Conservation (phyloP, 1,140 invertebrate species). For the Trinorchestia longiramus region DNA sequence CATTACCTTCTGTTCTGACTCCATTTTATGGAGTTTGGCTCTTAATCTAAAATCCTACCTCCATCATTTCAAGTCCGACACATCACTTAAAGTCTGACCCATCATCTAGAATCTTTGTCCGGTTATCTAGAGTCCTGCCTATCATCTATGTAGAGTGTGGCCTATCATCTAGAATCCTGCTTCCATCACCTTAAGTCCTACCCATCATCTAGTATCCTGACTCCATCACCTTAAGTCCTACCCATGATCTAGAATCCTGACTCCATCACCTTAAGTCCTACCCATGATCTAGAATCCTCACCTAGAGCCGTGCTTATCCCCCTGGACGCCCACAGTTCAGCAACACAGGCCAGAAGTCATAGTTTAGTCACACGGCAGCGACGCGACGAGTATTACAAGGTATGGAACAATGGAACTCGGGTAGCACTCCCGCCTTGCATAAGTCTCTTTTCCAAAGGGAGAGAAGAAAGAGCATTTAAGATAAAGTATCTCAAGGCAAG, state of each 20-base stretch:
- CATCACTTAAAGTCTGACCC: too few species aligned
- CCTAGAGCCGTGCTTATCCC: too few species aligned
- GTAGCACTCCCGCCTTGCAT: background rate
- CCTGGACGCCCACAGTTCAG: background rate
- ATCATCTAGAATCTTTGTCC: too few species aligned
- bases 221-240: too few species aligned
- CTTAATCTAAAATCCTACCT: too few species aligned
- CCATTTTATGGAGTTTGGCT: too few species aligned
- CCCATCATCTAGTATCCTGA: too few species aligned
- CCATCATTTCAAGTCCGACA: too few species aligned
- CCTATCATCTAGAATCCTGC: background rate
- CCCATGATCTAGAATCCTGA: background rate
- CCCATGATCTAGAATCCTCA: background rate
- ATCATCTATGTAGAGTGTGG: background rate
- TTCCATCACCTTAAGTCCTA: background rate
- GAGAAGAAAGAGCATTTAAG: background rate
- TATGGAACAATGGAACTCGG: background rate
- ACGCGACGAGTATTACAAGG: background rate
- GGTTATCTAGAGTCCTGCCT: too few species aligned
- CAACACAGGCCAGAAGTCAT: background rate
- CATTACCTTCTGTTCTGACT: too few species aligned
- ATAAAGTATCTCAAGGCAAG: slow-evolving; percentile 19
- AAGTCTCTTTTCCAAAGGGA: background rate
- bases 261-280: background rate
- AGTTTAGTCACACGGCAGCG: background rate